Percentiles rank a stretch among this genome's conserved stretches.
Conservation (phyloP, 2,888 invertebrate species). For the Eremobia ochroleuca region DNA sequence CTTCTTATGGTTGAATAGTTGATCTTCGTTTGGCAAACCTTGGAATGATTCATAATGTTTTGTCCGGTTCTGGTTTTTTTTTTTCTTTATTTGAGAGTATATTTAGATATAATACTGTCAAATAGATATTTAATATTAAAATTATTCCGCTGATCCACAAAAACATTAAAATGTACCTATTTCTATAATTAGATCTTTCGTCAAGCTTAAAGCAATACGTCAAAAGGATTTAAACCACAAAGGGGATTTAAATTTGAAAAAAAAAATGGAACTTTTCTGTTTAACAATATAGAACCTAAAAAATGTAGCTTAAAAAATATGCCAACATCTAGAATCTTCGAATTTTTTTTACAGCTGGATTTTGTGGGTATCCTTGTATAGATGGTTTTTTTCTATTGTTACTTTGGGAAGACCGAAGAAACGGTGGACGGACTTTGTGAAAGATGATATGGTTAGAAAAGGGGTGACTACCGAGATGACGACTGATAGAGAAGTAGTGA, state of each 20-base stretch:
- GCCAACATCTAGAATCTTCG: background rate
- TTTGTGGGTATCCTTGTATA: background rate
- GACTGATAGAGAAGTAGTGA: no score
- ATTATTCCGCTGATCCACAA: background rate
- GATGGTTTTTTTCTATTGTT: no score
- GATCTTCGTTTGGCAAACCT: constrained; percentile 13
- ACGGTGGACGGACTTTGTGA: no score
- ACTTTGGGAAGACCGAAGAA: no score
- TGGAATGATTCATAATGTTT: background rate
- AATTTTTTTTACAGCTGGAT: background rate
- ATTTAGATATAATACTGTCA: background rate
- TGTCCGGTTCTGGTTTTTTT: background rate
- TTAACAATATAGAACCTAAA: background rate
- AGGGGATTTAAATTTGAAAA: background rate
- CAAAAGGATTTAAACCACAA: background rate
- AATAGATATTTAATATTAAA: background rate
- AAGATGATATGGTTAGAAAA: no score
- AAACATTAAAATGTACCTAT: background rate
- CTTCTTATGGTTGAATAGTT: background rate
- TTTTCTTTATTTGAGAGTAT: background rate
- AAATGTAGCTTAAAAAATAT: background rate
- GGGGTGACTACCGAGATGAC: no score
- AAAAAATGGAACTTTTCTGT: no score
- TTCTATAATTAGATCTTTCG: background rate
- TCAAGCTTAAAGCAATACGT: background rate